phyloP scores from a whole-genome alignment of 2,113 vertebrate genomes.

The Mastomys natalensis region DNA sequence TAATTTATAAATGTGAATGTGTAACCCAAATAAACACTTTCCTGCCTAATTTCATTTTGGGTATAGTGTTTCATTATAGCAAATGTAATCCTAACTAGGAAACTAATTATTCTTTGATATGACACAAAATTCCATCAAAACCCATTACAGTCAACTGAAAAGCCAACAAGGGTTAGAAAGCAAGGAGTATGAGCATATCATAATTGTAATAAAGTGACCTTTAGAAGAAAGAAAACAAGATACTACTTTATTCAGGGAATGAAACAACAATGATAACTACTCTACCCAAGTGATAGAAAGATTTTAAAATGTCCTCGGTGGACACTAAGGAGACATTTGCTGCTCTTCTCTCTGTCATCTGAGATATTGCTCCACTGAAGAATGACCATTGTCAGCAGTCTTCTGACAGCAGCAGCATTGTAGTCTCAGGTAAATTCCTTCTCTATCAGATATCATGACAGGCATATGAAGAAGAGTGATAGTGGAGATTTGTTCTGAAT shows the following conservation, averaged over 20 bases:
- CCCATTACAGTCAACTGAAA: neutral
- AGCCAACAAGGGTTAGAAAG: neutral
- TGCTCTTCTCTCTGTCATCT: too few relatives aligned
- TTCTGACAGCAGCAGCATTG: fast-evolving
- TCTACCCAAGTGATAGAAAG: neutral
- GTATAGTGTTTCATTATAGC: too few relatives aligned
- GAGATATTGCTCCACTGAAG: neutral
- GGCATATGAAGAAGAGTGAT: neutral
- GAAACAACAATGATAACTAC: neutral
- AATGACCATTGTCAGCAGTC: too few relatives aligned
- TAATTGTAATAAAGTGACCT: too few relatives aligned
- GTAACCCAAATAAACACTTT: too few relatives aligned
- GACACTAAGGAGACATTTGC: too few relatives aligned
- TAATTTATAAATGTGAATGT: too few relatives aligned
- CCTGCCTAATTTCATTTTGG: too few relatives aligned
- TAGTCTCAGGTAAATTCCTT: neutral
- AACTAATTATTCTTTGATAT: neutral
- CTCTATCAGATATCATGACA: neutral
- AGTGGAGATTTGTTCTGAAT: neutral
- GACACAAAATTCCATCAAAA: neutral
- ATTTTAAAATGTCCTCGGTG: neutral
- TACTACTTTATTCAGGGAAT: constrained; percentile 37
- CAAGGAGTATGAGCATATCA: neutral
- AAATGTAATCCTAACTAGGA: too few relatives aligned
- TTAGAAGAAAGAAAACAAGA: neutral